Conservation (phyloP, 2,113 vertebrate species). For the Promerops cafer region DNA sequence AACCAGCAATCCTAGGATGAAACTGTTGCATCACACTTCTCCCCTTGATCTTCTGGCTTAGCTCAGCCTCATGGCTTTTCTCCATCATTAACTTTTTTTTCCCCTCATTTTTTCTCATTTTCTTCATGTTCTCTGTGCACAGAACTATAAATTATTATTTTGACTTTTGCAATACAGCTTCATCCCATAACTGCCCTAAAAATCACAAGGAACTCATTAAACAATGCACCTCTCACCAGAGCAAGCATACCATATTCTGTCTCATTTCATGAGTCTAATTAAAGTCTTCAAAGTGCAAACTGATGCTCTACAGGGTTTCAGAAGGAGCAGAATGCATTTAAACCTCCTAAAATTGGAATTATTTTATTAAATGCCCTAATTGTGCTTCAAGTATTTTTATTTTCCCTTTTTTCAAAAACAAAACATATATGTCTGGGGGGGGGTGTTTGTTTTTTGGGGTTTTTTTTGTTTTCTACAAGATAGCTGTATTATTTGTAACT, state of each 20-base stretch:
- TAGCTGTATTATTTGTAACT: not conserved
- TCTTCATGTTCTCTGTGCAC: not conserved
- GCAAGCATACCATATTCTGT: not conserved
- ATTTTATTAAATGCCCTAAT: not conserved
- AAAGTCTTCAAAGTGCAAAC: not conserved
- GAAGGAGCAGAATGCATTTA: not conserved
- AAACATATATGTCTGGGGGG: rapidly evolving
- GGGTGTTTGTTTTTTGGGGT: not conserved
- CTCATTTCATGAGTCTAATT: not conserved
- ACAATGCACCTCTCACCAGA: not conserved
- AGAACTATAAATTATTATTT: not conserved
- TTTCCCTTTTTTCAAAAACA: not conserved
- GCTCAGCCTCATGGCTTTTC: not conserved
- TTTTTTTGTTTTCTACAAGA: not conserved
- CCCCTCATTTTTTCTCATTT: not conserved
- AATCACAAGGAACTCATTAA: not conserved
- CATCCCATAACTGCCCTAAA: not conserved
- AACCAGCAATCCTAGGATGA: not conserved
- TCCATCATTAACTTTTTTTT: not conserved
- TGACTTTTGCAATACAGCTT: not conserved
- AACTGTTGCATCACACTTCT: not conserved
- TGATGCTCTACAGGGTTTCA: not conserved
- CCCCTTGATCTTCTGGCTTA: not conserved
- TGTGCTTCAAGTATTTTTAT: not conserved
- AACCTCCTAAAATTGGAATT: not conserved